Base-by-base conservation (phyloP, 92 coral and sea anemone species). In the Montipora capitata region DNA sequence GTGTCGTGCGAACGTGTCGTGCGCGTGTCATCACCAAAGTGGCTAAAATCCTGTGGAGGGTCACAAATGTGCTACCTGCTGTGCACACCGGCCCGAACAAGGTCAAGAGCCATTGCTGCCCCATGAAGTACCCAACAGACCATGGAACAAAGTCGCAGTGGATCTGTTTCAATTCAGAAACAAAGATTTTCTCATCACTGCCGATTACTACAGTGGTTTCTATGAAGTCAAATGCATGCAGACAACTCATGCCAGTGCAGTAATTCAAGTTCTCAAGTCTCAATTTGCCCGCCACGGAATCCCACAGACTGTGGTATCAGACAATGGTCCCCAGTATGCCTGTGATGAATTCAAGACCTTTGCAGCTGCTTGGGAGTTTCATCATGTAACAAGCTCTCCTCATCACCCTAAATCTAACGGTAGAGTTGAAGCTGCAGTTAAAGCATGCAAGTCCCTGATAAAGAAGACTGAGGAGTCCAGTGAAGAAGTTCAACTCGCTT, bases 51-150 rank as follows among this genome's bases (percentile, higher is more conserved):
- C n/a, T n/a, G n/a, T n/a, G n/a, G n/a, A n/a, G n/a, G 35, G 0
- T 27, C 0, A 1, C 74, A 68, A 39, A 17, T 68, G 74, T 68
- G 74, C 45, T 14, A 68, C 45, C 74, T 68, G 74, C 74, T 40
- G 49, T 2, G 74, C 74, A 39, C 74, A 68, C 45, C 74, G 17
- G 40, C 74, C 74, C 3, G n/a, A 40, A 6, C 74, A 68, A 39
- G 44, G 67, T 13, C 54, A 54, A 81, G 86, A 81, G 68, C 76
- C 86, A 68, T 51, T 81, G 42, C 12, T 81, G 18, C 13, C 76
- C 38, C 86, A 40, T 16, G 80, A 66, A 3, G n/a, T 65, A 10
- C 80, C 86, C 10, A 54, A 51, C 75, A 42, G 59, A 16, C 79
- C 35, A 66, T 67, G 79, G 81, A 7, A 56, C 0, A 78, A 10